These are phyloP conservation scores for Tarsius wallacei DNA, from an alignment of 2,797 vertebrate genomes.

Conservation along the genomic window DNA sequence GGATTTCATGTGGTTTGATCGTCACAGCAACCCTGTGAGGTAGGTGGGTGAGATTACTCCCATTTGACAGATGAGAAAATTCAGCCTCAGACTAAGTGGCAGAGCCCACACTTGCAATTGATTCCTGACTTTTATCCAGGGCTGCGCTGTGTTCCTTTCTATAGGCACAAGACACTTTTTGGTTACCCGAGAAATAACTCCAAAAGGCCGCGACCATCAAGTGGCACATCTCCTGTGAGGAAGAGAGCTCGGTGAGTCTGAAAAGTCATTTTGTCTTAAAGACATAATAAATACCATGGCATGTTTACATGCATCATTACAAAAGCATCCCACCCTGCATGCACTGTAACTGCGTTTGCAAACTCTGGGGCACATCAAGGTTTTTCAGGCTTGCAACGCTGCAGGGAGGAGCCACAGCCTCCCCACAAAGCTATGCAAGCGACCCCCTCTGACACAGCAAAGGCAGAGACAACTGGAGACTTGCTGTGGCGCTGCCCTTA, in stretches of 20 bases:
- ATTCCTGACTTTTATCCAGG: slow-evolving; percentile 63
- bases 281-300: slow-evolving; percentile 32
- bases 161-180: slow-evolving; percentile 50
- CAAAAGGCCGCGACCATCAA: slow-evolving; percentile 72
- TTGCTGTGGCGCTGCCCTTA: background rate
- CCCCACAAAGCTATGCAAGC: background rate
- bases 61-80: slow-evolving; percentile 66
- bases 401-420: background rate
- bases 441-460: background rate
- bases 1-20: background rate
- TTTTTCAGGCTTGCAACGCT: background rate
- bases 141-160: slow-evolving; percentile 53
- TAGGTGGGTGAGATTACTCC: background rate
- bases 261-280: slow-evolving; percentile 67
- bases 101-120: slow-evolving; percentile 6
- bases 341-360: background rate
- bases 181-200: slow-evolving; percentile 75
- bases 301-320: slow-evolving; percentile 42
- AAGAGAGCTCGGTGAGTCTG: slow-evolving; percentile 77
- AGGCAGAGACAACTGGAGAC: background rate
- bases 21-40: slow-evolving; percentile 10
- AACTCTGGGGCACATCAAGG: background rate
- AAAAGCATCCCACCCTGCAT: slow-evolving; percentile 9
- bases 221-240: slow-evolving; percentile 74
- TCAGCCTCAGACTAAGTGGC: slow-evolving; percentile 49